Base-by-base conservation (phyloP, 2,888 invertebrate species). In the Drosophila sordidula region DNA sequence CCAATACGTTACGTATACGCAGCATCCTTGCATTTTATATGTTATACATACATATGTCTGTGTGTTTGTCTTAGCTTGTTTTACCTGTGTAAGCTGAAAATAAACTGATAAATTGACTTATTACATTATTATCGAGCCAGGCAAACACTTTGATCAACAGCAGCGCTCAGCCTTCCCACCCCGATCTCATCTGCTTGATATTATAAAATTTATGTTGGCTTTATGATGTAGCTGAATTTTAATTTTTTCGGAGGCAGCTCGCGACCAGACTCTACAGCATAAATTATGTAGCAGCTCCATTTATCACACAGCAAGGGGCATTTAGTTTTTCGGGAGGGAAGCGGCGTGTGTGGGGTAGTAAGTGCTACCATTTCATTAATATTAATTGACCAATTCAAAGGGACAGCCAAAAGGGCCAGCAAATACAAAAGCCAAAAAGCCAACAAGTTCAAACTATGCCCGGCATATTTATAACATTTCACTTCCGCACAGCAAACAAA, bases 361-460 rank as follows among this genome's bases (percentile, higher is more conserved):
- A 49, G 11, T 44, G 38, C 63, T 42, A 63, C 41, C 70, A 62
- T 77, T 86, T 87, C 86, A 87, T 87, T 87, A 87, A 89, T 87
- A 89, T 87, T 87, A 89, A 87, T 86, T 87, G 86, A 80, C 64
- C 88, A 80, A 82, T 78, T 76, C 69, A 89, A 78, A 77, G 49
- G 71, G 67, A 77, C 79, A 51, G 71, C 54, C 51, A 64, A 68
- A 65, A 67, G 47, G 45, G 34, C 32, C 61, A 55, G 46, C 59
- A 50, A 61, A 71, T 75, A 63, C n/a, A 67, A 57, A 57, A 54
- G 54, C 62, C 39, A 39, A 67, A 57, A 57, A 54, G 54, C 62
- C 39, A 39, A 49, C 18, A 66, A 44, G 45, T 52, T 56, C 51
- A 54, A 67, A 63, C 65, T 78, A 68, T 58, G 42, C 58, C 36